Percentiles rank a stretch among this genome's conserved stretches.
Evolutionary conservation across 2,888 invertebrate genomes (phyloP).

Genomic region (Torymus auratus): DNA sequence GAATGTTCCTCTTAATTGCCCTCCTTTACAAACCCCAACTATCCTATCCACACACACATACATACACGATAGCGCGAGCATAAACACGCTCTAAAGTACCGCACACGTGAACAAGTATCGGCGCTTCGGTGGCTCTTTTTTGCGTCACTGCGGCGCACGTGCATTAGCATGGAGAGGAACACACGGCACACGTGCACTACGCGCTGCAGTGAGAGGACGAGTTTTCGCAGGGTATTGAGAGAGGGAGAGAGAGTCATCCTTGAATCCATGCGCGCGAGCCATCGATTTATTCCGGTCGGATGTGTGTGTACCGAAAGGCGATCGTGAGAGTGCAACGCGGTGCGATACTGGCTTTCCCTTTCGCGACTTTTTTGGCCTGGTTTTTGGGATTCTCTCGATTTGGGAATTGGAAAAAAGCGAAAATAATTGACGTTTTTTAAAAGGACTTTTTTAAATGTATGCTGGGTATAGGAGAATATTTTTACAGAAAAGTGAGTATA

Average conservation of each 20-base stretch:
- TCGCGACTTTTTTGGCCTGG: background rate
- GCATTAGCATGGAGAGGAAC: slow-evolving; percentile 6
- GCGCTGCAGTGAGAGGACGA: slow-evolving; percentile 36
- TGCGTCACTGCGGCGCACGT: background rate
- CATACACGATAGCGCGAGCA: background rate
- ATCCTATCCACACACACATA: background rate
- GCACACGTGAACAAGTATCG: background rate
- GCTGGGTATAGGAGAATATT: no score
- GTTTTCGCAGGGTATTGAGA: background rate
- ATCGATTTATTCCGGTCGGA: slow-evolving; percentile 56
- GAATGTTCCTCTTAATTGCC: slow-evolving; percentile 48
- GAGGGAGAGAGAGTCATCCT: slow-evolving; percentile 40
- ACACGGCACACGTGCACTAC: slow-evolving; percentile 6
- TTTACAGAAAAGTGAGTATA: no score
- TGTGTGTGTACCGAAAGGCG: background rate
- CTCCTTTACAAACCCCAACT: slow-evolving; percentile 2
- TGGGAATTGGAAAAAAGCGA: no score
- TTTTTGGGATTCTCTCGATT: no score
- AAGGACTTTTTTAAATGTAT: no score
- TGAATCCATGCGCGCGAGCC: slow-evolving; percentile 33
- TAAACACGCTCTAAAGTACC: no score
- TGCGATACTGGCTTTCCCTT: slow-evolving; percentile 9
- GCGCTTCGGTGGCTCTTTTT: slow-evolving; percentile 10
- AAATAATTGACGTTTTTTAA: no score
- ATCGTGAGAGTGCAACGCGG: no score